Percentiles rank a stretch among this genome's conserved stretches.
Conservation (phyloP, 2,797 vertebrate genomes). For the Chloroceryle inda region DNA sequence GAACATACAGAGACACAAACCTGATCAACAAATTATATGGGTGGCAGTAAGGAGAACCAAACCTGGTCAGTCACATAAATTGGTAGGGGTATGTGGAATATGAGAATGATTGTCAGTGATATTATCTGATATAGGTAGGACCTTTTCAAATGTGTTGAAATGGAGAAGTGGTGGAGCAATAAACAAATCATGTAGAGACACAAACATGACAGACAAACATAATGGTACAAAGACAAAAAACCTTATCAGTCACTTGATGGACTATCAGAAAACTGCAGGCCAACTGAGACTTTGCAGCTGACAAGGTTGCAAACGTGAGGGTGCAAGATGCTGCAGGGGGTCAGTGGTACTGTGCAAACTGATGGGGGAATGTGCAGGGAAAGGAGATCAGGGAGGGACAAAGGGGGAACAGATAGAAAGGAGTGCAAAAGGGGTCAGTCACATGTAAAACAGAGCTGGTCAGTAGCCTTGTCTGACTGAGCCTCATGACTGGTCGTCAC, state of each 20-base stretch:
- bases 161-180: not conserved
- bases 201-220: not conserved
- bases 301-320: not conserved
- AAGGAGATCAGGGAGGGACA: not conserved
- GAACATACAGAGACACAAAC: not conserved
- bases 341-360: not conserved
- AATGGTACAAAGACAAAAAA: not conserved
- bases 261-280: not conserved
- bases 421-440: rapidly evolving
- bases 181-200: not conserved
- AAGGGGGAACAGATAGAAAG: not conserved
- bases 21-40: not conserved
- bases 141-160: not conserved
- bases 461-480: not conserved
- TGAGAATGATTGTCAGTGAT: not conserved
- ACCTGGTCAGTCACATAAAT: not conserved
- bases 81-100: not conserved
- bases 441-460: not conserved
- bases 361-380: not conserved
- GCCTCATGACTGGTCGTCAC: not conserved
- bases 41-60: not conserved
- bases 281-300: not conserved
- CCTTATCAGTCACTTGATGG: not conserved
- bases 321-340: not conserved
- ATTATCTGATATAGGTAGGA: not conserved